A percentile compares a stretch with the other conserved stretches of the same genome.
Evolutionary conservation across 2,888 invertebrate species (phyloP).

Genomic region (Hirtodrosophila trivittata): DNA sequence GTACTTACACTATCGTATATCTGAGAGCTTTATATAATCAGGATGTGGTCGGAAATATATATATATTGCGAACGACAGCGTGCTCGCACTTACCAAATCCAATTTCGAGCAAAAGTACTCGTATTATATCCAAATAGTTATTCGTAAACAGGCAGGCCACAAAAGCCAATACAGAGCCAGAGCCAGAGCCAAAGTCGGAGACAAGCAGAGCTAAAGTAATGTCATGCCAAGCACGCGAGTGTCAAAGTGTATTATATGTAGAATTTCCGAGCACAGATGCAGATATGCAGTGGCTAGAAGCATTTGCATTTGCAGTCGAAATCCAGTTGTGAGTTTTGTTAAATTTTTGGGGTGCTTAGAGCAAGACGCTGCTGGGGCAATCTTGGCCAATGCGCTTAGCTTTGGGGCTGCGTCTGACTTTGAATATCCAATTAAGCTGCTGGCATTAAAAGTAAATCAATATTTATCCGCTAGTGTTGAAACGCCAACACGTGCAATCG

Average conservation of each 20-base stretch:
- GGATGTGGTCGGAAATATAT: conserved; percentile 11
- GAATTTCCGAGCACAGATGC: no score
- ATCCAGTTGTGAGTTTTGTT: no score
- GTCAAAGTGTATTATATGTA: no score
- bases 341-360: no score
- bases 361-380: no score
- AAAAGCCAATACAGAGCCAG: no score
- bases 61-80: conserved; percentile 39
- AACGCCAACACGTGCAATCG: conserved; percentile 27
- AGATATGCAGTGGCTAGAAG: no score
- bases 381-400: no score
- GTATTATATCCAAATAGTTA: no score
- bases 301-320: conserved; percentile 51
- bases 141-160: no score
- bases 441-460: conserved; percentile 52
- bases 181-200: no score
- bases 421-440: conserved; percentile 52
- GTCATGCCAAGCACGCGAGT: conserved; percentile 22
- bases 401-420: conserved; percentile 27
- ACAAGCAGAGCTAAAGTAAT: conserved; percentile 15
- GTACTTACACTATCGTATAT: no score
- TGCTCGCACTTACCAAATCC: conserved; percentile 49
- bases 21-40: background rate
- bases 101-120: conserved; percentile 48
- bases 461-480: conserved; percentile 23